Conservation (phyloP, 2,797 vertebrate genomes). For the Bradypus variegatus region DNA sequence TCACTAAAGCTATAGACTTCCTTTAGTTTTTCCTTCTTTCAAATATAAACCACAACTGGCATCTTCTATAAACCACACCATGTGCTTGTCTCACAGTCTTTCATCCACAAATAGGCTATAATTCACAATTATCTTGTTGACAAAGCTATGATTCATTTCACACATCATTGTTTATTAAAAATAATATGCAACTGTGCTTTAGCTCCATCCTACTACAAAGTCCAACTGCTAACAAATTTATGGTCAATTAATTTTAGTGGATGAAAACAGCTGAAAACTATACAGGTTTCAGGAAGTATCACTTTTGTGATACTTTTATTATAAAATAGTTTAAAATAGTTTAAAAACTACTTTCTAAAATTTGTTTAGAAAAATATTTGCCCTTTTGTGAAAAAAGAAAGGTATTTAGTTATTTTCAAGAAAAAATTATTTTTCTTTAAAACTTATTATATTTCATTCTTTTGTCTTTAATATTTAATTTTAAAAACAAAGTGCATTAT, state of each 20-base stretch:
- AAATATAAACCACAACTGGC: constrained; percentile 49
- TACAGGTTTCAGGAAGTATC: constrained; percentile 34
- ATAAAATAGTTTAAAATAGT: neutral
- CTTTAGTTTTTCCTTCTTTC: neutral
- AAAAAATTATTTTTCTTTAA: neutral
- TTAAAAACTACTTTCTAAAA: neutral
- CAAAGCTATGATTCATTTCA: constrained; percentile 70
- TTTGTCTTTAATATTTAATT: neutral
- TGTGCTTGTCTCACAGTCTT: constrained; percentile 44
- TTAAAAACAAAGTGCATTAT: neutral
- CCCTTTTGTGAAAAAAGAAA: neutral
- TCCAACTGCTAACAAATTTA: constrained; percentile 64
- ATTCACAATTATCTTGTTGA: constrained; percentile 72
- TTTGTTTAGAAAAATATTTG: neutral
- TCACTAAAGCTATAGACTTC: neutral
- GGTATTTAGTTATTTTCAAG: neutral
- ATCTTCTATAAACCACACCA: constrained; percentile 50
- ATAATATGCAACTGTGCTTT: constrained; percentile 64
- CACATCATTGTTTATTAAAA: constrained; percentile 72
- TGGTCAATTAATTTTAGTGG: constrained; percentile 66
- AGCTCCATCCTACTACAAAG: constrained; percentile 61
- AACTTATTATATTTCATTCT: neutral
- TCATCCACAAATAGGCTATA: constrained; percentile 60
- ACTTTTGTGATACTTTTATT: constrained; percentile 48
- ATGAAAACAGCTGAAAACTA: constrained; percentile 58